These are phyloP conservation scores for Tetranychus urticae DNA, from an alignment of 1,140 invertebrate species.

Conservation along the genomic window DNA sequence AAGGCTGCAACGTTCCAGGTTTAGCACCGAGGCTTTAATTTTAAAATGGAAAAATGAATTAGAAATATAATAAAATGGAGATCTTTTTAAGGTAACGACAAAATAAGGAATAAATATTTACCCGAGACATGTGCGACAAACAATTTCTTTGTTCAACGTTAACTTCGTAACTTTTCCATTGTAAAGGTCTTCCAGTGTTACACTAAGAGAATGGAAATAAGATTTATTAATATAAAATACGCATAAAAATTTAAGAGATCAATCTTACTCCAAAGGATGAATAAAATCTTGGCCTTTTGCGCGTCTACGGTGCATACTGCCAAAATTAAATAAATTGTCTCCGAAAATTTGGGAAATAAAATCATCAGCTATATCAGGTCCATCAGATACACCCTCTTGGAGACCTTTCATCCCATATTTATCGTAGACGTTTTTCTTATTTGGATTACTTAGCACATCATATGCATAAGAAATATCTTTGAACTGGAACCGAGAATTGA, in stretches of 20 bases:
- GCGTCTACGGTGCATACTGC: not conserved
- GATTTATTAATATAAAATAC: too few relatives aligned
- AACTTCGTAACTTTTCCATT: conserved; percentile 87
- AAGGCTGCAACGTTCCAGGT: conserved; percentile 31
- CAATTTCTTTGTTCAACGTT: conserved; percentile 82
- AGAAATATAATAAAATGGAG: not conserved
- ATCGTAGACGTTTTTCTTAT: conserved; percentile 40
- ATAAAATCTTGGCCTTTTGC: not conserved
- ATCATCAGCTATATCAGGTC: conserved; percentile 63
- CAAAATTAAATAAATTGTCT: not conserved
- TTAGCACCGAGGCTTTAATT: not conserved
- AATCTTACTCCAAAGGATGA: not conserved
- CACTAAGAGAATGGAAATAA: conserved; percentile 23
- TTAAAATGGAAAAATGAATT: too few relatives aligned
- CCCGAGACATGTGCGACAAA: conserved; percentile 93
- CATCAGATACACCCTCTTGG: conserved; percentile 29
- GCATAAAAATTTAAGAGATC: too few relatives aligned
- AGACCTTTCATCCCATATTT: conserved; percentile 49
- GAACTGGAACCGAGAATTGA: conserved; percentile 31
- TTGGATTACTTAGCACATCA: conserved; percentile 47
- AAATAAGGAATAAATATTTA: conserved; percentile 11
- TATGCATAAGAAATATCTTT: conserved; percentile 95
- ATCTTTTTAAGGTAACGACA: not conserved
- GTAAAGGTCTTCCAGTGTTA: conserved; percentile 87
- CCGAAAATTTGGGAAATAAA: conserved; percentile 59